phyloP scores from a whole-genome alignment of 2,888 invertebrate genomes.

The Polyommatus icarus region DNA sequence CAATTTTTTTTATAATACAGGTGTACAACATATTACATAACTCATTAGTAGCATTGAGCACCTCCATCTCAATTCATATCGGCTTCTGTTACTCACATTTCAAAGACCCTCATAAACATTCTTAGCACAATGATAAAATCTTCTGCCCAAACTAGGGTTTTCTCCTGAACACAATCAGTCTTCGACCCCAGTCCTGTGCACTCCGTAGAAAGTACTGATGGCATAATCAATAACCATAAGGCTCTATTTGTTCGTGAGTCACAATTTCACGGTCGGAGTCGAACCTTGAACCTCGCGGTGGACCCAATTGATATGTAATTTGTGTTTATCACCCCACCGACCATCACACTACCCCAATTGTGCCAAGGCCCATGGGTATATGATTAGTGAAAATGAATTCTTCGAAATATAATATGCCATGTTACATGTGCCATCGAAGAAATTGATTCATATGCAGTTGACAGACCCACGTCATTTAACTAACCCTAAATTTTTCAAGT shows the following conservation, averaged over 20 bases:
- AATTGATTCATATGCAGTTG: too few relatives aligned
- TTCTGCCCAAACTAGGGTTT: not conserved
- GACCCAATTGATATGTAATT: slow-evolving; percentile 4
- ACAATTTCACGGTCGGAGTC: not conserved
- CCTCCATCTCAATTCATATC: too few relatives aligned
- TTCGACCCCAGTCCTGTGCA: not conserved
- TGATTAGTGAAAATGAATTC: not conserved
- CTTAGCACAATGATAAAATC: not conserved
- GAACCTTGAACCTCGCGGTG: slow-evolving; percentile 24
- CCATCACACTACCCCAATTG: slow-evolving; percentile 19
- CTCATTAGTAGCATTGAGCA: not conserved
- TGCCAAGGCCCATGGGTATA: slow-evolving; percentile 37
- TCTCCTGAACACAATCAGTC: not conserved
- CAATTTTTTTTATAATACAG: not conserved
- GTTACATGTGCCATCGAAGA: too few relatives aligned
- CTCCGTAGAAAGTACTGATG: not conserved
- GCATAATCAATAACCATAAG: not conserved
- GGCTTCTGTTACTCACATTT: not conserved
- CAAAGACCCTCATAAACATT: not conserved
- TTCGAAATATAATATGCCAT: not conserved
- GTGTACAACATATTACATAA: too few relatives aligned
- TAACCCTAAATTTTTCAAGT: too few relatives aligned
- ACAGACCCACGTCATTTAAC: too few relatives aligned
- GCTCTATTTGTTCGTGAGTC: slow-evolving; percentile 7
- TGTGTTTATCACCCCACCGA: not conserved